Evolutionary conservation across 2,888 invertebrate genomes (phyloP).

Genomic region (Iselma pallidipennis): DNA sequence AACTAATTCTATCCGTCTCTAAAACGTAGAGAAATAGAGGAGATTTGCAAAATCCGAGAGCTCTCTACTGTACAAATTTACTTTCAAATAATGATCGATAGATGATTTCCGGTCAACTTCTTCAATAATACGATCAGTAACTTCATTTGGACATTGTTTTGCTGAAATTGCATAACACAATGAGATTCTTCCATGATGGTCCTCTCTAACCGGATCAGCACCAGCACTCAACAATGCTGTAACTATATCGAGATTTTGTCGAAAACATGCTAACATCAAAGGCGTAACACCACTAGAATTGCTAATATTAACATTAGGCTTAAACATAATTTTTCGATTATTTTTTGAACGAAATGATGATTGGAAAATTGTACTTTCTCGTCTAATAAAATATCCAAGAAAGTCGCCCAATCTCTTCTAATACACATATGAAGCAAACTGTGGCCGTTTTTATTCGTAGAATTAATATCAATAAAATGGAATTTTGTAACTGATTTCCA

Average conservation of each 20-base stretch:
- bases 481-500: constrained; percentile 48
- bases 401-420: constrained; percentile 50
- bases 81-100: constrained; percentile 46
- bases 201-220: constrained; percentile 47
- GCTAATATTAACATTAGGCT: constrained; percentile 44
- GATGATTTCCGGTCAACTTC: constrained; percentile 39
- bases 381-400: constrained; percentile 45
- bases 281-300: constrained; percentile 52
- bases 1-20: constrained; percentile 47
- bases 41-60: no score
- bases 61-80: no score
- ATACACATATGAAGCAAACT: constrained; percentile 53
- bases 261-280: constrained; percentile 52
- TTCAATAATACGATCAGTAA: constrained; percentile 28
- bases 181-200: constrained; percentile 50
- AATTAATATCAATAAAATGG: constrained; percentile 46
- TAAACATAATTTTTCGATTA: constrained; percentile 5
- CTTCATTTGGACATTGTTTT: constrained; percentile 4
- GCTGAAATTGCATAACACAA: constrained; percentile 52
- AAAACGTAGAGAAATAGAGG: no score
- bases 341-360: neutral
- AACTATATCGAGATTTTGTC: constrained; percentile 46
- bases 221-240: constrained; percentile 41
- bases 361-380: constrained; percentile 38
- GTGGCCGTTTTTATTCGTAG: constrained; percentile 50